These are phyloP conservation scores for Scaptomyza flava DNA, from an alignment of 2,888 invertebrate species.

Conservation along the genomic window DNA sequence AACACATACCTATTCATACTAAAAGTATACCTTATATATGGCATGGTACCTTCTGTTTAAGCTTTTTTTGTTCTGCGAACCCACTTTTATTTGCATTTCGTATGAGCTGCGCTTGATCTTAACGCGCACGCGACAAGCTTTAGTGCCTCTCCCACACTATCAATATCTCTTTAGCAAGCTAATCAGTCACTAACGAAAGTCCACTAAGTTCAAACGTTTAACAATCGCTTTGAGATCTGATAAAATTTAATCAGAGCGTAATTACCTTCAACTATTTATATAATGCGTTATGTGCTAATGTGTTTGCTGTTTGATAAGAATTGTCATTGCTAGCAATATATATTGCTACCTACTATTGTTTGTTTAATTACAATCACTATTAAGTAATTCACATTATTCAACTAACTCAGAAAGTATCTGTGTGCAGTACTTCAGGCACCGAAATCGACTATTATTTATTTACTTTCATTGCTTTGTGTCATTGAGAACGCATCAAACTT, in stretches of 20 bases:
- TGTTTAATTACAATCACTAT: conserved; percentile 33
- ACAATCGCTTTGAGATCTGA: conserved; percentile 47
- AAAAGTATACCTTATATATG: conserved; percentile 5
- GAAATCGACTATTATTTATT: not conserved
- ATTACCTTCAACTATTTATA: conserved; percentile 45
- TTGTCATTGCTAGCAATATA: conserved; percentile 33
- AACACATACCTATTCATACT: not conserved
- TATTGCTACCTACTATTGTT: conserved; percentile 1
- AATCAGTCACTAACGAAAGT: conserved; percentile 40
- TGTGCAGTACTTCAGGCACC: not conserved
- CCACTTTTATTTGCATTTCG: not conserved
- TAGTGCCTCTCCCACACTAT: conserved; percentile 16
- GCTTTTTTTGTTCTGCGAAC: not conserved
- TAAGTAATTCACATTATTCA: conserved; percentile 25
- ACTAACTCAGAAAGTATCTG: not conserved
- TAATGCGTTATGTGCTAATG: conserved; percentile 10
- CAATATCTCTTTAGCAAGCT: conserved; percentile 30
- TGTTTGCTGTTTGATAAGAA: conserved; percentile 35
- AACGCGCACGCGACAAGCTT: conserved; percentile 18
- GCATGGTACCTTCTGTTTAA: not conserved
- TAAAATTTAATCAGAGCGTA: conserved; percentile 44
- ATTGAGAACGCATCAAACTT: not conserved
- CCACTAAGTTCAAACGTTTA: conserved; percentile 27
- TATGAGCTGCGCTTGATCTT: not conserved
- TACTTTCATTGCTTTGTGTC: not conserved